Conservation (phyloP, 2,113 vertebrate genomes). For the Dromaius novaehollandiae region DNA sequence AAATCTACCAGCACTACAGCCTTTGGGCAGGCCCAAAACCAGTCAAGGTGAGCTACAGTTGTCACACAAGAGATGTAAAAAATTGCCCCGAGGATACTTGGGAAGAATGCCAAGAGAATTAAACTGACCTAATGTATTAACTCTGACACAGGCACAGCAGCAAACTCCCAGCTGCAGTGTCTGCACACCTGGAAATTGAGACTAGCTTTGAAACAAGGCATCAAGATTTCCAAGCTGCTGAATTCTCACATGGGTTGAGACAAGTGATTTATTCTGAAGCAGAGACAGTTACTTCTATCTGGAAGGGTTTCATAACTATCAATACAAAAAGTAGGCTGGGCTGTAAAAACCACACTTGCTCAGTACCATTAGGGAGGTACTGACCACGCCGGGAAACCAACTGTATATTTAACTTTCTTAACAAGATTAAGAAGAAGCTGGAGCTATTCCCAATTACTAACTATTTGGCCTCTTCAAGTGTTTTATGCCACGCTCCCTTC, state of each 20-base stretch:
- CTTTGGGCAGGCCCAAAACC: neutral
- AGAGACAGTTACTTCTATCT: neutral
- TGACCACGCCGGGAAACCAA: neutral
- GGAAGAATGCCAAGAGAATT: neutral
- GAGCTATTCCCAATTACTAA: constrained; percentile 9
- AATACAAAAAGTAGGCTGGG: neutral
- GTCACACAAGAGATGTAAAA: neutral
- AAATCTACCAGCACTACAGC: neutral
- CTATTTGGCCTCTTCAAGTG: neutral
- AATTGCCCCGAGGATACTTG: neutral
- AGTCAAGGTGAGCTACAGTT: neutral
- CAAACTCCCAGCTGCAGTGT: neutral
- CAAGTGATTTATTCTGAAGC: neutral
- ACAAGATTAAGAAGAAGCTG: neutral
- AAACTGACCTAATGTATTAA: neutral
- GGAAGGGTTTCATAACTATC: neutral
- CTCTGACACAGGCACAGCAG: neutral
- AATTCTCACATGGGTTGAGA: neutral
- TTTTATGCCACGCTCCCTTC: neutral
- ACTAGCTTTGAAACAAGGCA: neutral
- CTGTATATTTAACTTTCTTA: constrained; percentile 5
- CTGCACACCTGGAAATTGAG: neutral
- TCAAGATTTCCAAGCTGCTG: neutral
- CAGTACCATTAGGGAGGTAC: neutral
- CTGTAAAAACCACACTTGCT: neutral